Evolutionary conservation across 2,113 vertebrate species (phyloP).

Genomic region (Chelonoidis abingdonii): DNA sequence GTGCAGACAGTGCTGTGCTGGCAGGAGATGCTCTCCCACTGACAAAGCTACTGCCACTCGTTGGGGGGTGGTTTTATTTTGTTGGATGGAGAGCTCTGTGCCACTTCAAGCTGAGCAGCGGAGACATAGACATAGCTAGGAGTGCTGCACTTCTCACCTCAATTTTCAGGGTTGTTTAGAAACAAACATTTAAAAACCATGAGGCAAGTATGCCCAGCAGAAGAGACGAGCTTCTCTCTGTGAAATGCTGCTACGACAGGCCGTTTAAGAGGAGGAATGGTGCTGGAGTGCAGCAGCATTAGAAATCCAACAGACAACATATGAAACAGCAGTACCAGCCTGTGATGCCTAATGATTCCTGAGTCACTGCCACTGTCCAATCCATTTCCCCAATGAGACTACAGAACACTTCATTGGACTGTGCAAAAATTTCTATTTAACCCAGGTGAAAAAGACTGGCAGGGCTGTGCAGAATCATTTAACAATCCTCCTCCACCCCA

Average conservation of each 20-base stretch:
- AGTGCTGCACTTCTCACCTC: neutral
- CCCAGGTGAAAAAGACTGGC: neutral
- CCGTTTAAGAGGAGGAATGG: neutral
- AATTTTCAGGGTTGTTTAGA: neutral
- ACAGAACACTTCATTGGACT: neutral
- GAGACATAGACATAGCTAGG: neutral
- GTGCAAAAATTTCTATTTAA: accelerated
- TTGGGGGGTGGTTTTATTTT: too few species aligned
- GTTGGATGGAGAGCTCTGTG: too few species aligned
- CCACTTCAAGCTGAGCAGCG: too few species aligned
- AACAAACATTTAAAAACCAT: constrained; percentile 3
- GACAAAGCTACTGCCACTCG: too few species aligned
- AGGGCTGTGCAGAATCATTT: neutral
- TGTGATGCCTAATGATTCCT: neutral
- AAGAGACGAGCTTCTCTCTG: neutral
- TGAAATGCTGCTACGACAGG: neutral
- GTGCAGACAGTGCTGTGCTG: too few species aligned
- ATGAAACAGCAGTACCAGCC: neutral
- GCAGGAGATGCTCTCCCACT: too few species aligned
- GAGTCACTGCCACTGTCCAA: neutral
- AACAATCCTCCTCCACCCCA: neutral
- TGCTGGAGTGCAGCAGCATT: neutral
- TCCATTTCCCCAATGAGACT: neutral
- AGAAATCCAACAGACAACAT: constrained; percentile 21
- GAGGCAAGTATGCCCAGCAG: neutral